These are phyloP conservation scores for Xylota sylvarum DNA, from an alignment of 2,888 invertebrate genomes.

Conservation along the genomic window DNA sequence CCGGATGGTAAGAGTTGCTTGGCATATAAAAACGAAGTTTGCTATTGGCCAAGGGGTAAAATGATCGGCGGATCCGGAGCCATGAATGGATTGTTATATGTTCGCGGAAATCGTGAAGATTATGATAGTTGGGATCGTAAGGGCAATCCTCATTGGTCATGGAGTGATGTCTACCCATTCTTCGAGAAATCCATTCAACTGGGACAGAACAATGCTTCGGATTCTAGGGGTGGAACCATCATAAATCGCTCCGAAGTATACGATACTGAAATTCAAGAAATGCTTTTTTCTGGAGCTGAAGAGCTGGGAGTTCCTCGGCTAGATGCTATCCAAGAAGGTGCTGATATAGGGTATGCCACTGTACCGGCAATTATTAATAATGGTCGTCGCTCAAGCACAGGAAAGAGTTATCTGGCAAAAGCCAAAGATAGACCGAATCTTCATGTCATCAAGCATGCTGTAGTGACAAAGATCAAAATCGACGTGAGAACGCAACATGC, in stretches of 20 bases:
- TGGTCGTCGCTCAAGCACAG: slow-evolving; percentile 87
- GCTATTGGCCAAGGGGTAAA: slow-evolving; percentile 88
- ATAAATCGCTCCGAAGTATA: slow-evolving; percentile 82
- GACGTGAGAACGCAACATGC: slow-evolving; percentile 84
- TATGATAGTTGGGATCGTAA: slow-evolving; percentile 86
- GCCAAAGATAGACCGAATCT: slow-evolving; percentile 83
- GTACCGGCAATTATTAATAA: slow-evolving; percentile 86
- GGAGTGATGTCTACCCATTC: slow-evolving; percentile 85
- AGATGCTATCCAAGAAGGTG: slow-evolving; percentile 88
- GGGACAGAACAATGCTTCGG: slow-evolving; percentile 81
- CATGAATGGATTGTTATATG: slow-evolving; percentile 88
- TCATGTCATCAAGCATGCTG: slow-evolving; percentile 85
- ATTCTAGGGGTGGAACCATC: slow-evolving; percentile 85
- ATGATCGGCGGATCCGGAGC: slow-evolving; percentile 88
- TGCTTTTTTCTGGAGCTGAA: slow-evolving; percentile 88
- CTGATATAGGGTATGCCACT: slow-evolving; percentile 86
- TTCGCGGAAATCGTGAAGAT: slow-evolving; percentile 86
- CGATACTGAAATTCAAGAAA: slow-evolving; percentile 84
- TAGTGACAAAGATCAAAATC: slow-evolving; percentile 86
- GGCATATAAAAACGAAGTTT: slow-evolving; percentile 80
- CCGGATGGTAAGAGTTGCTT: slow-evolving; percentile 79
- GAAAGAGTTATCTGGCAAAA: slow-evolving; percentile 86
- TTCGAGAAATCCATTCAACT: slow-evolving; percentile 86
- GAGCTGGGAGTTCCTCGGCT: slow-evolving; percentile 88
- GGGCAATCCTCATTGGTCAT: slow-evolving; percentile 87